A percentile compares a stretch with the other conserved stretches of the same genome.
phyloP scores from a whole-genome alignment of 2,113 vertebrate genomes.

The Labrus mixtus region DNA sequence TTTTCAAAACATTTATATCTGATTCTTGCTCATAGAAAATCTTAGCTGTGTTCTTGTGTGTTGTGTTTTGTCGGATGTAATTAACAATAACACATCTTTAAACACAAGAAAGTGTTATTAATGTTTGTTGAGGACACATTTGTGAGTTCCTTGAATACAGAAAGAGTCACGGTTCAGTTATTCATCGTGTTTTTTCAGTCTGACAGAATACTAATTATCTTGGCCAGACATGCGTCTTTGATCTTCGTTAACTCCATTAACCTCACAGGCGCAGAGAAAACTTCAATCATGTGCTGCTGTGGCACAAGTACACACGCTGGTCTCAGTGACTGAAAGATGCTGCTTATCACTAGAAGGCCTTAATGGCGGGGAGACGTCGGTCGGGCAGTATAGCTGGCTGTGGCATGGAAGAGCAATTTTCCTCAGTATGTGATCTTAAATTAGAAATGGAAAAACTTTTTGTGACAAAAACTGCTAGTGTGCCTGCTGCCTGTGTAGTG shows the following conservation, averaged over 20 bases:
- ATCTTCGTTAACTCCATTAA: constrained; percentile 73
- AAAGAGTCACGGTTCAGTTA: constrained; percentile 47
- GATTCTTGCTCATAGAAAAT: constrained; percentile 1
- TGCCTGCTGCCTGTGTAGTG: not conserved
- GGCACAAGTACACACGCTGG: constrained; percentile 47
- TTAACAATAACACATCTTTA: not conserved
- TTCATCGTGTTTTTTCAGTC: constrained; percentile 51
- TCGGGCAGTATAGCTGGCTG: constrained; percentile 14
- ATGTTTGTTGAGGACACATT: not conserved
- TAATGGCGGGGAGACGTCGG: constrained; percentile 46
- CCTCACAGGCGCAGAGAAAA: constrained; percentile 56
- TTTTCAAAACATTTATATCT: not conserved
- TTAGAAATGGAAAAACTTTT: constrained; percentile 9
- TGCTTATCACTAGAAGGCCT: constrained; percentile 65
- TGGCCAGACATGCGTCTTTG: constrained; percentile 58
- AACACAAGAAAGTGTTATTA: not conserved
- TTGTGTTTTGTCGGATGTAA: not conserved
- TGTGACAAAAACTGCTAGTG: constrained; percentile 1
- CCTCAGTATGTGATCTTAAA: constrained; percentile 29
- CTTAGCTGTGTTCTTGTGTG: constrained; percentile 3
- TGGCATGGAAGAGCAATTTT: constrained; percentile 49
- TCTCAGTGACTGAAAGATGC: constrained; percentile 63
- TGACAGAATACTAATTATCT: constrained; percentile 57
- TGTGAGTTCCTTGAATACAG: constrained; percentile 24
- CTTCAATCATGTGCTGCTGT: constrained; percentile 59